Conservation (phyloP, 2,888 invertebrate species). For the Lasioglossum malachurum region DNA sequence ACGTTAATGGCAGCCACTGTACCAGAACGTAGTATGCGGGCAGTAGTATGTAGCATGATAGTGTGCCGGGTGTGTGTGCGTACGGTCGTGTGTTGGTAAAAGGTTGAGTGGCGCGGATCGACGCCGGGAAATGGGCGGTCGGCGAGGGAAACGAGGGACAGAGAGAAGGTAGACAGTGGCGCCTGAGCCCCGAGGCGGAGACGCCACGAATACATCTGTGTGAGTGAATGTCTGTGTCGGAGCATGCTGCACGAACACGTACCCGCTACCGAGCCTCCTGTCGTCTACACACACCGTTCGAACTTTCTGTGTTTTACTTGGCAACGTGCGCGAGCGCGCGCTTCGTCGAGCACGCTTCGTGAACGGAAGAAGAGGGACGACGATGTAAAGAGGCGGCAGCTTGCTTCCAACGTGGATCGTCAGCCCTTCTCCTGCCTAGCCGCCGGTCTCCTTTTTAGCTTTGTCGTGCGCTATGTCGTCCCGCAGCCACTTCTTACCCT, state of each 20-base stretch:
- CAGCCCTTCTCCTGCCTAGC: conserved; percentile 50
- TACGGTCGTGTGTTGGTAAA: conserved; percentile 45
- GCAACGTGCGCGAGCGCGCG: not conserved
- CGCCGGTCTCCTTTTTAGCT: conserved; percentile 50
- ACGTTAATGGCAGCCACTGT: conserved; percentile 60
- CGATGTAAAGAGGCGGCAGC: conserved; percentile 45
- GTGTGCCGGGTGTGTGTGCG: conserved; percentile 6
- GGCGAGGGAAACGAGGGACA: conserved; percentile 59
- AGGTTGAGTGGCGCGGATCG: conserved; percentile 59
- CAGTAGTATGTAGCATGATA: not conserved
- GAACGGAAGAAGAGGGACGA: conserved; percentile 28
- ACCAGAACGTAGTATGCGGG: conserved; percentile 55
- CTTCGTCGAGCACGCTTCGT: conserved; percentile 8
- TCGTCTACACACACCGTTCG: not conserved
- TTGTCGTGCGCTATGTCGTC: conserved; percentile 38
- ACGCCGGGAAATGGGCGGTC: conserved; percentile 69
- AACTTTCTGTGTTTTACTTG: not conserved
- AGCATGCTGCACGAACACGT: conserved; percentile 26
- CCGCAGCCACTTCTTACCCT: conserved; percentile 34
- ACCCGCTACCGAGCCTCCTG: not conserved
- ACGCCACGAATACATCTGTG: conserved; percentile 63
- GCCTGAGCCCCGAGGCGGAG: conserved; percentile 75
- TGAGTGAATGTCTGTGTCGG: conserved; percentile 52
- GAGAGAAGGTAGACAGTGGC: conserved; percentile 66
- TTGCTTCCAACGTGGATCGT: conserved; percentile 56